Percentiles rank a stretch among this genome's conserved stretches.
These are phyloP conservation scores for Meles meles DNA, from an alignment of 2,113 vertebrate genomes.

Conservation along the genomic window DNA sequence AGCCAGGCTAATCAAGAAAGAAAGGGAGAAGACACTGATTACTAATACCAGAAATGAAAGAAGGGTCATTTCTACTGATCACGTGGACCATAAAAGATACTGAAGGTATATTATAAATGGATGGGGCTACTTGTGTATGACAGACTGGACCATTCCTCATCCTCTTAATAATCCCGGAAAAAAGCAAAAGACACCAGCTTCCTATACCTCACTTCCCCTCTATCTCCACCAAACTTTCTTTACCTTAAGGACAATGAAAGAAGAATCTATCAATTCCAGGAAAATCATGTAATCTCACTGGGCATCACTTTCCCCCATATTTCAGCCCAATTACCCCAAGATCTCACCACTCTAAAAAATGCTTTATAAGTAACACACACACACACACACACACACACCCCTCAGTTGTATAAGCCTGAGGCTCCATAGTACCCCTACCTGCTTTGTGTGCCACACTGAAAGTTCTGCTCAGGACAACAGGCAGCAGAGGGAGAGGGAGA, in stretches of 20 bases:
- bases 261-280: background rate
- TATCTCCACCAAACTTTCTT: background rate
- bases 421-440: background rate
- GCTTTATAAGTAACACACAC: background rate
- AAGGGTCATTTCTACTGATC: too few species aligned
- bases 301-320: background rate
- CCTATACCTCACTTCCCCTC: background rate
- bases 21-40: background rate
- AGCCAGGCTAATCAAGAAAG: background rate
- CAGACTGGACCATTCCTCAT: background rate
- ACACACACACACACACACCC: background rate
- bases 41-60: background rate
- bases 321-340: background rate
- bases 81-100: background rate
- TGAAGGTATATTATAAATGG: background rate
- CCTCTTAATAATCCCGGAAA: background rate
- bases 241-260: background rate
- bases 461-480: too few species aligned
- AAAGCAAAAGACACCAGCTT: background rate
- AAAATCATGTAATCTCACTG: background rate
- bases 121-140: background rate
- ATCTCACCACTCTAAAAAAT: background rate
- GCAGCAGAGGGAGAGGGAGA: background rate
- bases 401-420: background rate
- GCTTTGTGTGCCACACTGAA: too few species aligned